Percentiles rank a stretch among this genome's conserved stretches.
Conservation (phyloP, 2,113 vertebrate genomes). For the Chamaetylas fuelleborni region DNA sequence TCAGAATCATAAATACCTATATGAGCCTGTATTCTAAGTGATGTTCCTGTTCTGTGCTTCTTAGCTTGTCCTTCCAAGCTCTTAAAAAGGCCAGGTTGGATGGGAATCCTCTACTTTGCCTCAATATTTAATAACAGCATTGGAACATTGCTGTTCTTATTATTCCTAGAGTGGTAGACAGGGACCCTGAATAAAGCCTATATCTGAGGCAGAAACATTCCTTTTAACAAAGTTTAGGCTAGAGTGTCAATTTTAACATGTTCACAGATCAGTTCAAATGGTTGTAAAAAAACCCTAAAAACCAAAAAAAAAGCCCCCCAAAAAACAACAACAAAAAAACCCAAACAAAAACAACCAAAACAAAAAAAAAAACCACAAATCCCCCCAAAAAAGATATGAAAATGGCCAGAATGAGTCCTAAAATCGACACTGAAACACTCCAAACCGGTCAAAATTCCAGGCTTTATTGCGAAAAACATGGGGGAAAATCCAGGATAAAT, state of each 20-base stretch:
- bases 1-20: not conserved
- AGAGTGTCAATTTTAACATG: not conserved
- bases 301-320: too few relatives aligned
- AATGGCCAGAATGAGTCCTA: too few relatives aligned
- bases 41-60: not conserved
- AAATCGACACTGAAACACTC: too few relatives aligned
- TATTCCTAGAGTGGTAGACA: not conserved
- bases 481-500: too few relatives aligned
- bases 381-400: too few relatives aligned
- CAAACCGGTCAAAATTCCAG: too few relatives aligned
- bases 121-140: not conserved
- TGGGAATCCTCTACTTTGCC: not conserved
- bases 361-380: not conserved
- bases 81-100: not conserved
- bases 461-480: too few relatives aligned
- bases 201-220: not conserved
- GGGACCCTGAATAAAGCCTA: not conserved
- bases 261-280: not conserved
- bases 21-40: not conserved
- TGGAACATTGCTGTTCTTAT: not conserved
- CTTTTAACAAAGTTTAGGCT: not conserved
- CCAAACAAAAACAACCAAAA: too few relatives aligned
- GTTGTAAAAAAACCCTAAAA: not conserved
- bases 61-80: not conserved
- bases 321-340: too few relatives aligned